Conservation (phyloP, 2,888 invertebrate genomes). For the Suillia variegata region DNA sequence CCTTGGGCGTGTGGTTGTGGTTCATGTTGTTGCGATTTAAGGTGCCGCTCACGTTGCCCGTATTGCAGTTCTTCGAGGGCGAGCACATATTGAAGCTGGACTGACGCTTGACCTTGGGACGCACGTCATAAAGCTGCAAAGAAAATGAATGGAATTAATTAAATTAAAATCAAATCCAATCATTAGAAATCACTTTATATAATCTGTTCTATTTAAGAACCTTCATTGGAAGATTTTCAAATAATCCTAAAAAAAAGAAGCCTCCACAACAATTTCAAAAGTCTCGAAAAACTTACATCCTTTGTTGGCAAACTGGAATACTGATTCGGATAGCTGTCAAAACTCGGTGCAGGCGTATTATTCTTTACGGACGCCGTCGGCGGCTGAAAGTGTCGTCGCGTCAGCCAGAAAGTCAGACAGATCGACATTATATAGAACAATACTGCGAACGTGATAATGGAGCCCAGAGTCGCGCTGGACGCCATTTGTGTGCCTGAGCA, state of each 20-base stretch:
- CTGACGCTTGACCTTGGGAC: constrained; percentile 67
- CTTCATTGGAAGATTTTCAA: not conserved
- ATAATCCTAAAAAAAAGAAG: too few species aligned
- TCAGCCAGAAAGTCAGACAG: constrained; percentile 55
- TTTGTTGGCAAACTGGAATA: constrained; percentile 83
- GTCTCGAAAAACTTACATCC: constrained; percentile 66
- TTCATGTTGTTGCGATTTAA: constrained; percentile 66
- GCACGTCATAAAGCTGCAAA: constrained; percentile 58
- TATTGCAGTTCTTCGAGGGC: constrained; percentile 49
- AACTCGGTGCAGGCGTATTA: constrained; percentile 76
- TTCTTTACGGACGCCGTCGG: constrained; percentile 59
- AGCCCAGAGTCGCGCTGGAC: constrained; percentile 42
- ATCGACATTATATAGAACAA: constrained; percentile 61
- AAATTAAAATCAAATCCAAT: not conserved
- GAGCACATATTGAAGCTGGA: constrained; percentile 69
- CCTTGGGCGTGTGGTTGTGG: constrained; percentile 70
- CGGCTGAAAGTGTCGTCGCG: constrained; percentile 60
- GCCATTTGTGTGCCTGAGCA: constrained; percentile 43
- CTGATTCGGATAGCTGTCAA: constrained; percentile 81
- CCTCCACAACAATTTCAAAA: not conserved
- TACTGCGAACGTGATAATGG: constrained; percentile 51
- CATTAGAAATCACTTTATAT: not conserved
- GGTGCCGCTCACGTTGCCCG: constrained; percentile 55
- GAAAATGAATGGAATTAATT: not conserved
- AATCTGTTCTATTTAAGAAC: not conserved